phyloP scores from a whole-genome alignment of 2,113 vertebrate species.

The Cygnus buccinator region DNA sequence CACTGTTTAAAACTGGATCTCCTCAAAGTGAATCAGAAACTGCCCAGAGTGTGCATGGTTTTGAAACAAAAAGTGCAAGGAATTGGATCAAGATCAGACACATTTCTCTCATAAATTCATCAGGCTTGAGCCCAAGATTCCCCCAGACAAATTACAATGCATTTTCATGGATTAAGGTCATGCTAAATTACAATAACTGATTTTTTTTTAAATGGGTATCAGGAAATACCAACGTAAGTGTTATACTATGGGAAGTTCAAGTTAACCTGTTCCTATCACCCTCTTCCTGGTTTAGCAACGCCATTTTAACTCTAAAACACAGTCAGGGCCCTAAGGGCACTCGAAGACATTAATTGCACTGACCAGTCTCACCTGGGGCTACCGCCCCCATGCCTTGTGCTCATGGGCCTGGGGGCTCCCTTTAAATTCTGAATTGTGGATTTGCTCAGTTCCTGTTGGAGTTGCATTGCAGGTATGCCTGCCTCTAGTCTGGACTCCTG shows the following conservation, averaged over 20 bases:
- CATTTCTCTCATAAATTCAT: background rate
- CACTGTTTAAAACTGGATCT: background rate
- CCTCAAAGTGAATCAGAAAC: background rate
- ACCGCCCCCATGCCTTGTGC: too few relatives aligned
- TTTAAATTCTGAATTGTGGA: background rate
- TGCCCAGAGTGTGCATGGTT: background rate
- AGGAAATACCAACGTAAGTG: background rate
- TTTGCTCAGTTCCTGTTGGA: background rate
- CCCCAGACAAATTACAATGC: background rate
- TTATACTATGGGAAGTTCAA: background rate
- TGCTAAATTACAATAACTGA: background rate
- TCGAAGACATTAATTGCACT: background rate
- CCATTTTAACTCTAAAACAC: background rate
- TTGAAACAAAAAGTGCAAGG: background rate
- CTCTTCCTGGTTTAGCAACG: background rate
- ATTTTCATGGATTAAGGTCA: background rate
- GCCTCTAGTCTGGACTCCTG: background rate
- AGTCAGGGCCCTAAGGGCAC: background rate
- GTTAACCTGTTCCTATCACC: background rate
- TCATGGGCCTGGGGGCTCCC: background rate
- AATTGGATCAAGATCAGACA: background rate
- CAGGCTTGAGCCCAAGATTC: background rate
- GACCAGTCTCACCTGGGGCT: background rate
- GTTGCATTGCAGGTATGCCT: background rate
- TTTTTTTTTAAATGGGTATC: background rate